phyloP scores from a whole-genome alignment of 1,140 invertebrate species.

The Drosophila suzukii region DNA sequence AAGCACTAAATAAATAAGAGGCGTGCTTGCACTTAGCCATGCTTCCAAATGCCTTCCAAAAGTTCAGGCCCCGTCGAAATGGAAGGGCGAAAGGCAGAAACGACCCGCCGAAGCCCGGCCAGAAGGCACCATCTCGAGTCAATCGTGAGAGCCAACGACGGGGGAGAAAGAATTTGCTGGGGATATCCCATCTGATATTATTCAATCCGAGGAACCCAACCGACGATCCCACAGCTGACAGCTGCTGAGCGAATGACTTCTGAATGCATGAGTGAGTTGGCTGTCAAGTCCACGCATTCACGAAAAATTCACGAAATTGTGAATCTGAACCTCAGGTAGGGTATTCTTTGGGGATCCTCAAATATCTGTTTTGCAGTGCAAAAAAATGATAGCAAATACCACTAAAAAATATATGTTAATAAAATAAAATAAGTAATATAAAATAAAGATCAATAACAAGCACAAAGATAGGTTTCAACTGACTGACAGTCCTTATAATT shows the following conservation, averaged over 20 bases:
- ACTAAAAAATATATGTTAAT: too few species aligned
- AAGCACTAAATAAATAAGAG: conserved; percentile 78
- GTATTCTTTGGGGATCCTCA: not conserved
- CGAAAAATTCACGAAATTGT: not conserved
- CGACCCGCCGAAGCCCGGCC: conserved; percentile 18
- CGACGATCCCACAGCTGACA: conserved; percentile 6
- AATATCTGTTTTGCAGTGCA: not conserved
- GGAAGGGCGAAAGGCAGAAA: conserved; percentile 65
- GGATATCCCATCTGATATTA: conserved; percentile 7
- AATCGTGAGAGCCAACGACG: conserved; percentile 18
- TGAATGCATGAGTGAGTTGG: conserved; percentile 12
- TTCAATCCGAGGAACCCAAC: not conserved
- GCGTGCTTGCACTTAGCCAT: conserved; percentile 45
- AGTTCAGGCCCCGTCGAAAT: conserved; percentile 52
- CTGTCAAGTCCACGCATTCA: conserved; percentile 1
- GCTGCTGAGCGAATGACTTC: conserved; percentile 4
- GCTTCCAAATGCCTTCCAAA: conserved; percentile 58
- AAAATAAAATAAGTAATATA: not conserved
- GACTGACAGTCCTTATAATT: too few species aligned
- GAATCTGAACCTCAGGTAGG: not conserved
- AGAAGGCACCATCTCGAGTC: conserved; percentile 8
- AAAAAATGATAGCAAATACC: not conserved
- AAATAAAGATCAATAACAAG: too few species aligned
- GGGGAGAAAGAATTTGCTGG: conserved; percentile 15
- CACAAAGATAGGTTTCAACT: too few species aligned